phyloP scores from a whole-genome alignment of 2,888 invertebrate genomes.

The Drosophila paucipuncta region DNA sequence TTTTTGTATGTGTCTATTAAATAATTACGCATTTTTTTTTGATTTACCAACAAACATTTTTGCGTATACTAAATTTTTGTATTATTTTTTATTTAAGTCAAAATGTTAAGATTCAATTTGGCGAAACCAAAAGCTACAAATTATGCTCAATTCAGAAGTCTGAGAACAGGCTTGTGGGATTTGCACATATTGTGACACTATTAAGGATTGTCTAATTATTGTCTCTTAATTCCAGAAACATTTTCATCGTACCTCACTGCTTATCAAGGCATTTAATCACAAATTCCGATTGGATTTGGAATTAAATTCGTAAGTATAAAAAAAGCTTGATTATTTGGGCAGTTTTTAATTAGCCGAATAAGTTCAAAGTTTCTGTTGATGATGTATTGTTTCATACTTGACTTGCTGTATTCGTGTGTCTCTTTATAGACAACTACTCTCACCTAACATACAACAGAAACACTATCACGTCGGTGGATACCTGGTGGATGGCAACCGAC shows the following conservation, averaged over 20 bases:
- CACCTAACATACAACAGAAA: slow-evolving; percentile 96
- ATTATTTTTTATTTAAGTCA: neutral
- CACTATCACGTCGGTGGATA: slow-evolving; percentile 94
- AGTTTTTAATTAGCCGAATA: neutral
- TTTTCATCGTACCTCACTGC: slow-evolving; percentile 96
- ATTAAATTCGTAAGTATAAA: slow-evolving; percentile 95
- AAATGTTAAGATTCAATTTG: neutral
- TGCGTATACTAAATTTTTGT: neutral
- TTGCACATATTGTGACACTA: neutral
- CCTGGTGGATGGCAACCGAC: slow-evolving; percentile 86
- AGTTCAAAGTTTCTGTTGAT: neutral
- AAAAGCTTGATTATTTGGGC: neutral
- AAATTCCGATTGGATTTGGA: slow-evolving; percentile 98
- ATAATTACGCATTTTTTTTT: neutral
- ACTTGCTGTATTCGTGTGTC: neutral
- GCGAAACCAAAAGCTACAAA: neutral
- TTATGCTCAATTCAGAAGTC: neutral
- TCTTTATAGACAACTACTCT: slow-evolving; percentile 92
- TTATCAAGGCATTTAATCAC: slow-evolving; percentile 98
- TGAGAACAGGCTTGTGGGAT: neutral
- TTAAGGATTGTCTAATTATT: neutral
- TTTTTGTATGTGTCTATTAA: neutral
- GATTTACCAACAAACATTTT: neutral
- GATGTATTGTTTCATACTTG: neutral
- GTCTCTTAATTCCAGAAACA: slow-evolving; percentile 89